Evolutionary conservation across 2,797 vertebrate genomes (phyloP), one percentile per base, ranked within the genome.

Genomic region (Malurus leucopterus): DNA sequence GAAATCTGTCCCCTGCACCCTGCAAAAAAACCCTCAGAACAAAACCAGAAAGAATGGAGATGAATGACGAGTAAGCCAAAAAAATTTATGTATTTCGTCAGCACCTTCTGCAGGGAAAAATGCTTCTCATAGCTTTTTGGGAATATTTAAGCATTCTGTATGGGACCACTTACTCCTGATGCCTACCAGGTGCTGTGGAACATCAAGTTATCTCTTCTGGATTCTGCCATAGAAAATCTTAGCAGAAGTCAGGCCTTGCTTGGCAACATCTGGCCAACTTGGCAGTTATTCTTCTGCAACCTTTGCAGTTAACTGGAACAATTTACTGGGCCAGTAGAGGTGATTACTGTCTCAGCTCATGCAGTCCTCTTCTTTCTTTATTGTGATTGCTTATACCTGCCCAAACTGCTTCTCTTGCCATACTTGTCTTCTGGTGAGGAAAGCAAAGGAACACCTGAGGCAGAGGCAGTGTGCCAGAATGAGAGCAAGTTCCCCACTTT

Each of bases 1-100:
- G 15, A 55, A 55, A 32, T 73, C 46, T 82, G 8, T 20, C 12
- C 8, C 2, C 6, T 17, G 10, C 3, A 2, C 3, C 2, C 2
- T 0, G 2, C 6, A 9, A 23, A 54, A 47, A 50, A 13, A 0
- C 5, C 11, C 8, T 55, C 26, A 13, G 19, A 68, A 19, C 43
- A 47, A 75, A 55, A 8, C 0, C 27, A 36, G 32, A 47, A 55
- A 47, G 36, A 59, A 46, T 26, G 20, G 15, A 30, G 5, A 4
- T 20, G 18, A 16, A 14, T 9, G 38, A 7, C 1, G 44, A 41
- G 8, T 16, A 22, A n/a, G 22, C 47, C 68, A 11, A n/a, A 22
- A 38, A 41, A 2, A 11, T 26, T 32, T 63, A 6, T 3, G 0
- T 49, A 9, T 65, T 88, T 88, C 20, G 68, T 0, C 16, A 20